Conservation (phyloP, 1,140 invertebrate species). For the Saccostrea cuccullata region DNA sequence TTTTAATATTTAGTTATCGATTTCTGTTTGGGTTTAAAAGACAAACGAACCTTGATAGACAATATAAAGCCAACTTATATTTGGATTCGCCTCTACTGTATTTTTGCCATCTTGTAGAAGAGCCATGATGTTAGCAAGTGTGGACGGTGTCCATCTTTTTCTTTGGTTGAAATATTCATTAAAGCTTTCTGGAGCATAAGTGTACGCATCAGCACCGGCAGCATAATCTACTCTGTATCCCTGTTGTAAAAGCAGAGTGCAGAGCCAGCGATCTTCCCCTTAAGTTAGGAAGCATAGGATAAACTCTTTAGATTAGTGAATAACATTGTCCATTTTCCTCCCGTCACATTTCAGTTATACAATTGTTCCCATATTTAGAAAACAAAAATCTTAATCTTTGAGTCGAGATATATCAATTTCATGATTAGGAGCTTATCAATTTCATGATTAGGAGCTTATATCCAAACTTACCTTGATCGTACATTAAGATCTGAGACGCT, state of each 20-base stretch:
- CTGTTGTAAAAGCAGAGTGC: constrained; percentile 83
- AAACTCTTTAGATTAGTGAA: not conserved
- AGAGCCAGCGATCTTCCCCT: constrained; percentile 85
- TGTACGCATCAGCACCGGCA: constrained; percentile 84
- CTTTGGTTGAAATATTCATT: constrained; percentile 80
- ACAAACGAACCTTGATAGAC: constrained; percentile 69
- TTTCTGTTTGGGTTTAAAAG: too few relatives aligned
- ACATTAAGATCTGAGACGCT: constrained; percentile 73
- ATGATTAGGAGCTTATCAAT: not conserved
- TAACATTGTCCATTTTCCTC: not conserved
- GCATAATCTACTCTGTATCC: constrained; percentile 84
- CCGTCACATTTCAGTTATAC: too few relatives aligned
- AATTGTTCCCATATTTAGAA: too few relatives aligned
- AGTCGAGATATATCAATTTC: too few relatives aligned
- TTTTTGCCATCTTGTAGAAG: constrained; percentile 80
- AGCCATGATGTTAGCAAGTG: constrained; percentile 85
- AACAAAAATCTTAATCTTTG: too few relatives aligned
- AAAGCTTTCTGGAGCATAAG: constrained; percentile 83
- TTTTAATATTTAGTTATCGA: too few relatives aligned
- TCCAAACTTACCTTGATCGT: constrained; percentile 70
- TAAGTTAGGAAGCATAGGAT: constrained; percentile 43
- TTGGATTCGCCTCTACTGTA: constrained; percentile 82
- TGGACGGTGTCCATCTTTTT: constrained; percentile 84
- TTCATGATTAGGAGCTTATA: not conserved
- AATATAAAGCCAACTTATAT: constrained; percentile 83